These are phyloP conservation scores for Linyphia triangularis DNA, from an alignment of 2,888 invertebrate genomes.

Conservation along the genomic window DNA sequence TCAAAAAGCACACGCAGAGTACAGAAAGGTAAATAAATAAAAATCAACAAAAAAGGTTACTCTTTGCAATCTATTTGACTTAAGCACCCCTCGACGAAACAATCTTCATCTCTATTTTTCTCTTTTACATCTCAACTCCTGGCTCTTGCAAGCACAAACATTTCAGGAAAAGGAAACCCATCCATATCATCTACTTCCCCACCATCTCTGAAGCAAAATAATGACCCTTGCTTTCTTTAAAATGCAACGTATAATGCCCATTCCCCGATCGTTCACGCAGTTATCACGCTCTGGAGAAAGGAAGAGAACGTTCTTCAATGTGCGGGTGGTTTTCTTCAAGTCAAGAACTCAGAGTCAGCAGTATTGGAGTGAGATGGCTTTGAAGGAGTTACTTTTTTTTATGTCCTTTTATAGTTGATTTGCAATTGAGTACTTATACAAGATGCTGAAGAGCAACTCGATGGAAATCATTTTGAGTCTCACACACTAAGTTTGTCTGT, in stretches of 20 bases:
- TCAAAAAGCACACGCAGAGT: background rate
- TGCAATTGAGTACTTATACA: background rate
- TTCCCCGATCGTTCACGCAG: slow-evolving; percentile 27
- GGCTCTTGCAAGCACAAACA: background rate
- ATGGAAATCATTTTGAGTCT: background rate
- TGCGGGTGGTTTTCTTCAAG: slow-evolving; percentile 32
- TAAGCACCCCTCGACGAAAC: slow-evolving; percentile 53
- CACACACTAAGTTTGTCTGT: background rate
- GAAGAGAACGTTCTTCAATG: background rate
- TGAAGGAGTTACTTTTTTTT: background rate
- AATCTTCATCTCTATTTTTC: slow-evolving; percentile 16
- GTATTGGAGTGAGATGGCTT: no score
- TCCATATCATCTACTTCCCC: background rate
- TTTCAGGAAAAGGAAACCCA: background rate
- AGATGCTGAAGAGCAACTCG: background rate
- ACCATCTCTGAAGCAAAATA: slow-evolving; percentile 21
- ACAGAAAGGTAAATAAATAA: background rate
- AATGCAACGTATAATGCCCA: slow-evolving; percentile 24
- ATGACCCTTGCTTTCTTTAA: slow-evolving; percentile 44
- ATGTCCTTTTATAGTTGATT: background rate
- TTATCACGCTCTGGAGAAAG: slow-evolving; percentile 30
- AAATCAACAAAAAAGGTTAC: slow-evolving; percentile 42
- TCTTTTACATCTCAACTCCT: slow-evolving; percentile 8
- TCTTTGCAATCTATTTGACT: slow-evolving; percentile 47
- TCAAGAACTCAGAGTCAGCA: slow-evolving; percentile 30